phyloP scores from a whole-genome alignment of 2,113 vertebrate genomes.

The Kryptolebias marmoratus region DNA sequence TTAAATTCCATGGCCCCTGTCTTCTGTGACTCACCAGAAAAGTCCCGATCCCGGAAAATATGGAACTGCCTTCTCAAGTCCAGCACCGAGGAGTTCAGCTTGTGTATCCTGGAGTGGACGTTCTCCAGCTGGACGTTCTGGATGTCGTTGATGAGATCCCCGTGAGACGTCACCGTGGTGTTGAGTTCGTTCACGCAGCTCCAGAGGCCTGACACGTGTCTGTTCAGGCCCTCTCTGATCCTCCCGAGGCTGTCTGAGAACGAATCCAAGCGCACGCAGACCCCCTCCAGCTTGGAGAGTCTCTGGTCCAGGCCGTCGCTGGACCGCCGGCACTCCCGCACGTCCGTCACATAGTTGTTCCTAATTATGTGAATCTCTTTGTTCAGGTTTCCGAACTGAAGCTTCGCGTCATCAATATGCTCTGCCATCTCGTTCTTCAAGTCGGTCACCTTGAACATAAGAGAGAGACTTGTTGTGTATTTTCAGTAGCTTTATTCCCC shows the following conservation, averaged over 20 bases:
- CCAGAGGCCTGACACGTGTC: conserved; percentile 89
- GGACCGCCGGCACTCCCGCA: conserved; percentile 74
- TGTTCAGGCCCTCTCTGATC: conserved; percentile 86
- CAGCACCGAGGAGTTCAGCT: conserved; percentile 85
- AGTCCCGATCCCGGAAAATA: conserved; percentile 77
- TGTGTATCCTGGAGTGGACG: conserved; percentile 74
- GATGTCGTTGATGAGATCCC: conserved; percentile 81
- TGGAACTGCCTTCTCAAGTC: conserved; percentile 79
- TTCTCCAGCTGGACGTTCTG: conserved; percentile 80
- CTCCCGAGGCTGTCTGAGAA: conserved; percentile 83
- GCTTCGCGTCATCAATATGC: conserved; percentile 78
- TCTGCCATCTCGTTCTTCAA: conserved; percentile 81
- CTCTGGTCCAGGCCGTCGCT: conserved; percentile 81
- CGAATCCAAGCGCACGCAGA: conserved; percentile 84
- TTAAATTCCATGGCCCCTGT: conserved; percentile 29
- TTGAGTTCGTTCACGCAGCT: conserved; percentile 85
- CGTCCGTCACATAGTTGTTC: conserved; percentile 74
- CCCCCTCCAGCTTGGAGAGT: conserved; percentile 85
- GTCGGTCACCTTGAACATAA: conserved; percentile 76
- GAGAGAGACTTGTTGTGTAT: not conserved
- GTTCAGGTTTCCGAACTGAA: conserved; percentile 76
- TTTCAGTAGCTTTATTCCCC: no score
- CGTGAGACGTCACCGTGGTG: conserved; percentile 78
- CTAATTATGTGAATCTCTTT: conserved; percentile 74
- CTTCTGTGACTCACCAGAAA: conserved; percentile 62